phyloP scores from a whole-genome alignment of 2,113 vertebrate species.

The Otis tarda region DNA sequence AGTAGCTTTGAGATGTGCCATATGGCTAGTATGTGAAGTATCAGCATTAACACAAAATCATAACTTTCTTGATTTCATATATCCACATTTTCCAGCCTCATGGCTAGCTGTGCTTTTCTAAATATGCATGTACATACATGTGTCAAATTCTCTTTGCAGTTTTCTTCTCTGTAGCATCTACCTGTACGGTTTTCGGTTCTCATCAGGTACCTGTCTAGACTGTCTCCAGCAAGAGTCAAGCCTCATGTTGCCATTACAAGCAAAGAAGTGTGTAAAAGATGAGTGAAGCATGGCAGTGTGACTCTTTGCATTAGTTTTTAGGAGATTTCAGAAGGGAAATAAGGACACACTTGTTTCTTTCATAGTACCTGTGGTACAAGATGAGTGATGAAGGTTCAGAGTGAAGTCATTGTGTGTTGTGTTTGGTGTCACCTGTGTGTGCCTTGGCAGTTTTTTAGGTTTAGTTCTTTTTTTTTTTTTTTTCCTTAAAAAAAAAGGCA shows the following conservation, averaged over 20 bases:
- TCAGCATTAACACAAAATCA: not conserved
- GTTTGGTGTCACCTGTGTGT: fast-evolving
- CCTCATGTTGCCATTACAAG: fast-evolving
- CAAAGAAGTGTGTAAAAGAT: not conserved
- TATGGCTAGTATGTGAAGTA: not conserved
- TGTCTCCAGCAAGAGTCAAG: not conserved
- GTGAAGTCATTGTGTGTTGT: fast-evolving
- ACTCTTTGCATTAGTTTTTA: not conserved
- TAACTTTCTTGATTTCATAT: not conserved
- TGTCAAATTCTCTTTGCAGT: not conserved
- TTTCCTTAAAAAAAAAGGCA: not conserved
- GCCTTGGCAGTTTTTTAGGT: no score
- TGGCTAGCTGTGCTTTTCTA: not conserved
- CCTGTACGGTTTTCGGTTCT: not conserved
- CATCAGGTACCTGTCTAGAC: not conserved
- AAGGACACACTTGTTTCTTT: not conserved
- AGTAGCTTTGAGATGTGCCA: not conserved
- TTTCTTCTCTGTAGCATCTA: not conserved
- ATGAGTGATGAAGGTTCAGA: not conserved
- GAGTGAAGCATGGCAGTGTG: fast-evolving
- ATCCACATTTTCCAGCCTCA: not conserved
- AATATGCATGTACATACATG: fast-evolving
- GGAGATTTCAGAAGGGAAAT: not conserved
- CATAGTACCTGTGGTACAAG: no score
- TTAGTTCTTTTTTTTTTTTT: not conserved